These are phyloP conservation scores for Salminus brasiliensis DNA, from an alignment of 2,113 vertebrate species.

Conservation along the genomic window DNA sequence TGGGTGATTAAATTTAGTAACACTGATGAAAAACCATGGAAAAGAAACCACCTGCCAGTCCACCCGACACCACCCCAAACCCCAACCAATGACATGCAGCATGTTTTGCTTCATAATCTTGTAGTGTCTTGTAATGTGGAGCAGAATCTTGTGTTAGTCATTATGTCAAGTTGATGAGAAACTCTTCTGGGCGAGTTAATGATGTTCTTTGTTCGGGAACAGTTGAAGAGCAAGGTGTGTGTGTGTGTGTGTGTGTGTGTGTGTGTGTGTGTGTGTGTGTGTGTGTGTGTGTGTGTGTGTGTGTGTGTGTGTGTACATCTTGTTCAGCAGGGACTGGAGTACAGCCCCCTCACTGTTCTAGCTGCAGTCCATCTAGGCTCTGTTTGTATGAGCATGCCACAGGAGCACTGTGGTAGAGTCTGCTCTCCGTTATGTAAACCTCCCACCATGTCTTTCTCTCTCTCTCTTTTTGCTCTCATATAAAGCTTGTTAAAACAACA, in stretches of 20 bases:
- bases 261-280: too few relatives aligned
- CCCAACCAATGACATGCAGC: slow-evolving; percentile 39
- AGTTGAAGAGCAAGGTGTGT: not conserved
- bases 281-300: too few relatives aligned
- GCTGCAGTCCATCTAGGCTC: slow-evolving; percentile 19
- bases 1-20: slow-evolving; percentile 78
- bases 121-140: not conserved
- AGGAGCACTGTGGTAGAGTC: slow-evolving; percentile 43
- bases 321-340: slow-evolving; percentile 40
- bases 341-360: slow-evolving; percentile 33
- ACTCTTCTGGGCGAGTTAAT: slow-evolving; percentile 14
- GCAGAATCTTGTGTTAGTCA: not conserved
- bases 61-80: not conserved
- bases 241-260: slow-evolving; percentile 46
- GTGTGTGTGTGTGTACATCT: slow-evolving; percentile 43
- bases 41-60: slow-evolving; percentile 54
- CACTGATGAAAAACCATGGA: slow-evolving; percentile 57
- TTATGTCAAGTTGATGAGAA: not conserved
- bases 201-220: slow-evolving; percentile 34
- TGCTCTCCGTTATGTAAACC: slow-evolving; percentile 52
- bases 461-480: not conserved
- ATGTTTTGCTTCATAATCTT: slow-evolving; percentile 24
- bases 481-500: slow-evolving; percentile 21
- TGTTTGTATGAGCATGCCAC: slow-evolving; percentile 35
- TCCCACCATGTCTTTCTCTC: slow-evolving; percentile 52